Conservation (phyloP, 2,113 vertebrate genomes). For the Mormoops blainvillei region DNA sequence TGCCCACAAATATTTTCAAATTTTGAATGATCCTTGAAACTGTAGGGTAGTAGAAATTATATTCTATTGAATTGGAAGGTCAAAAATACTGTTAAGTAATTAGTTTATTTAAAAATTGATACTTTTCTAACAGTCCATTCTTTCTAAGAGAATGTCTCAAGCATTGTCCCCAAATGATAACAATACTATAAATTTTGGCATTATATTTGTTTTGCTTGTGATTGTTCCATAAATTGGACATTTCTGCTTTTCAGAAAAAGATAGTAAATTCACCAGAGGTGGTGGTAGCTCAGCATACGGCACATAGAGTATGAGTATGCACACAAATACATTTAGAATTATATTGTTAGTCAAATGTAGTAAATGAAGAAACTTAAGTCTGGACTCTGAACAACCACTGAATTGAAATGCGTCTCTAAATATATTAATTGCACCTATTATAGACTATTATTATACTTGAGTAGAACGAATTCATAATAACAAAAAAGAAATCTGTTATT, state of each 20-base stretch:
- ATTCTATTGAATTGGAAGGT: not conserved
- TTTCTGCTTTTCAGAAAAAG: not conserved
- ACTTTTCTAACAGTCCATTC: not conserved
- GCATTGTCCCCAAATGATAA: not conserved
- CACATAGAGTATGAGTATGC: not conserved
- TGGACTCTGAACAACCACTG: not conserved
- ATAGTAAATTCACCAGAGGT: not conserved
- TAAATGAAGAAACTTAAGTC: not conserved
- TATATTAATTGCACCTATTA: not conserved
- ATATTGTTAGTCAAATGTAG: not conserved
- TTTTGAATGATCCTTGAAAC: not conserved
- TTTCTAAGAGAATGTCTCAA: not conserved
- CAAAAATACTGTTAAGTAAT: not conserved
- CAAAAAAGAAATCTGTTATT: not conserved
- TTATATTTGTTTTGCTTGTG: not conserved
- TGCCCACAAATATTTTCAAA: not conserved
- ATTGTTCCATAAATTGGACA: not conserved
- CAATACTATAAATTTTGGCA: not conserved
- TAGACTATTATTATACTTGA: not conserved
- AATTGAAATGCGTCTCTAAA: not conserved
- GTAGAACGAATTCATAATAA: not conserved
- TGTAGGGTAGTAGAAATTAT: not conserved
- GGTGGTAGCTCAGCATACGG: not conserved
- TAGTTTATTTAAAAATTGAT: not conserved
- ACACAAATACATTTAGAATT: not conserved